These are phyloP conservation scores for Diaphora mendica DNA, from an alignment of 2,888 invertebrate genomes.

Conservation along the genomic window DNA sequence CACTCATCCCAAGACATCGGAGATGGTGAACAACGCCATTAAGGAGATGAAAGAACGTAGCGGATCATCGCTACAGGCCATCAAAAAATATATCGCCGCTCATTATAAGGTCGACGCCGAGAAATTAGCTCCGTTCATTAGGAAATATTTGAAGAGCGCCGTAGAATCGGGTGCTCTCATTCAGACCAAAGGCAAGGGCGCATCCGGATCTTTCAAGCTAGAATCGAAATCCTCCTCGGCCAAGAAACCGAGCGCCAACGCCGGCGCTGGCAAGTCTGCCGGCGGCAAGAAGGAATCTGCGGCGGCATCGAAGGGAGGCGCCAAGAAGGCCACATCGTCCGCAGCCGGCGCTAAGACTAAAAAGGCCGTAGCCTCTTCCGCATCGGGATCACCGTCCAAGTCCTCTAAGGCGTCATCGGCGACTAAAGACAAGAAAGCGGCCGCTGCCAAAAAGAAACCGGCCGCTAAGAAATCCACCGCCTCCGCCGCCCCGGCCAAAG, in stretches of 20 bases:
- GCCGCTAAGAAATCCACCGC: conserved; percentile 54
- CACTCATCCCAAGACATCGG: conserved; percentile 60
- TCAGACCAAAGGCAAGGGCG: conserved; percentile 66
- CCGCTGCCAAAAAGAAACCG: conserved; percentile 56
- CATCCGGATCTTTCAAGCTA: conserved; percentile 79
- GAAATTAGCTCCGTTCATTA: conserved; percentile 86
- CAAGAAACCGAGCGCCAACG: conserved; percentile 9
- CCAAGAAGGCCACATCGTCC: conserved; percentile 43
- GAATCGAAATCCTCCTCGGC: conserved; percentile 60
- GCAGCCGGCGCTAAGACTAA: conserved; percentile 39
- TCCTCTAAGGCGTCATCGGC: conserved; percentile 35
- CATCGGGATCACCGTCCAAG: conserved; percentile 39
- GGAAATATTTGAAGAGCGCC: conserved; percentile 59
- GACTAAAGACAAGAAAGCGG: conserved; percentile 54
- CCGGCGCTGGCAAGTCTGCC: conserved; percentile 32
- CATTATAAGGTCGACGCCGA: conserved; percentile 87
- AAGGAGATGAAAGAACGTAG: conserved; percentile 83
- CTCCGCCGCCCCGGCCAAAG: conserved; percentile 46
- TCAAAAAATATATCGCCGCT: conserved; percentile 88
- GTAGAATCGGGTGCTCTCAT: conserved; percentile 9
- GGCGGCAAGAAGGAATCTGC: conserved; percentile 16
- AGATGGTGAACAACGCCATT: conserved; percentile 87
- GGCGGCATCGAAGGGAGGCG: conserved; percentile 49
- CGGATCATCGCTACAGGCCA: conserved; percentile 86
- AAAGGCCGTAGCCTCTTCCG: conserved; percentile 42